Evolutionary conservation across 1,140 invertebrate species (phyloP).

Genomic region (Agraylea sexmaculata): DNA sequence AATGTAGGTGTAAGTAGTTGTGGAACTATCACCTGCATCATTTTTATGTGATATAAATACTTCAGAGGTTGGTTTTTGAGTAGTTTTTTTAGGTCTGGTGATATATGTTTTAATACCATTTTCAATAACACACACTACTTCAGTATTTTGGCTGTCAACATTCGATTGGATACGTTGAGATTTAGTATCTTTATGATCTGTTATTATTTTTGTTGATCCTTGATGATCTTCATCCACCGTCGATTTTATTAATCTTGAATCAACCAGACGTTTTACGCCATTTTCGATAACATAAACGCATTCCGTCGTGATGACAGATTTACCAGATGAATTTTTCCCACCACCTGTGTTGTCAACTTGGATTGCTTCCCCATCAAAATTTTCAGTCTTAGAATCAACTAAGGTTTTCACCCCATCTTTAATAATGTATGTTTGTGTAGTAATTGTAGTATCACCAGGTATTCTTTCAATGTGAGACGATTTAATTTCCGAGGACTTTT

Average conservation of each 20-base stretch:
- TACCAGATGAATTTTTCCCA: neutral
- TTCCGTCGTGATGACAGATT: neutral
- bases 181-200: slow-evolving; percentile 1
- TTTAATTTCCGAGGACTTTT: neutral
- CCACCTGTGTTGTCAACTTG: slow-evolving; percentile 2
- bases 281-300: slow-evolving; percentile 11
- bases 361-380: slow-evolving; percentile 1
- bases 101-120: slow-evolving; percentile 14
- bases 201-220: neutral
- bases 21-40: slow-evolving; percentile 2
- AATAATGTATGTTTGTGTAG: slow-evolving; percentile 13
- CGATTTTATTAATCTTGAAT: neutral
- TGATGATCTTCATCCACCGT: slow-evolving; percentile 7
- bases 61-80: too few relatives aligned
- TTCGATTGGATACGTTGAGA: too few relatives aligned
- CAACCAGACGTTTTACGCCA: slow-evolving; percentile 7
- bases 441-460: slow-evolving; percentile 5
- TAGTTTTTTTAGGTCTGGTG: slow-evolving; percentile 4
- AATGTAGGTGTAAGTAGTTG: slow-evolving; percentile 11
- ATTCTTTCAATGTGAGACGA: slow-evolving; percentile 1
- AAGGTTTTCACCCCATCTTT: slow-evolving; percentile 15
- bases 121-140: slow-evolving; percentile 15
- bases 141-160: too few relatives aligned
- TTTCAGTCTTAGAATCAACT: slow-evolving; percentile 11
- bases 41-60: too few relatives aligned